Evolutionary conservation across 35 echinoderm and acorn worm species (phyloP).

Genomic region (Chiridota heheva): DNA sequence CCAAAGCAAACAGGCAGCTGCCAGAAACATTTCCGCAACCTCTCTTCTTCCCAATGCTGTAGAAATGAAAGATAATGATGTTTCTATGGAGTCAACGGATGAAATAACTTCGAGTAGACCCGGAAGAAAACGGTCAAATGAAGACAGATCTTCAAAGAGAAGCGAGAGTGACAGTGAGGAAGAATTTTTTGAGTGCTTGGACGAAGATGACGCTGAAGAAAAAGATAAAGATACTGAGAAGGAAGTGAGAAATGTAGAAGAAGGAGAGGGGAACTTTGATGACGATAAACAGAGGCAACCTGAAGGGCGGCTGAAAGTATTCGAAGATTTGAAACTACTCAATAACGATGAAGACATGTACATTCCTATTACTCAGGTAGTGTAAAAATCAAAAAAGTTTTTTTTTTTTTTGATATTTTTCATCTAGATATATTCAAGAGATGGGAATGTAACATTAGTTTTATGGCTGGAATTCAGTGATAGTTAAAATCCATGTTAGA

Average conservation of each 20-base stretch:
- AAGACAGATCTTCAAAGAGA: conserved; percentile 15
- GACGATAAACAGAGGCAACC: conserved; percentile 40
- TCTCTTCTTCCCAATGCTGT: conserved; percentile 2
- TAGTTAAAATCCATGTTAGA: too few species aligned
- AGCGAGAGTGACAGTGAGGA: conserved; percentile 87
- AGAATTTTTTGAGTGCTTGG: conserved; percentile 98
- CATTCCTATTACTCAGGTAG: conserved; percentile 90
- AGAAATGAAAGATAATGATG: too few species aligned
- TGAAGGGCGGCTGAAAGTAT: conserved; percentile 77
- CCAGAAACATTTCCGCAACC: conserved; percentile 26
- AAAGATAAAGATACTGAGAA: not conserved
- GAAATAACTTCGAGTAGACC: not conserved
- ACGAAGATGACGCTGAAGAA: conserved; percentile 20
- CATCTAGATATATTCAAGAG: too few species aligned
- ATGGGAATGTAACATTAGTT: too few species aligned
- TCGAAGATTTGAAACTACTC: conserved; percentile 70
- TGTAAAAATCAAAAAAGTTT: not conserved
- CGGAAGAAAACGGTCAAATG: not conserved
- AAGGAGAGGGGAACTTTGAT: conserved; percentile 19
- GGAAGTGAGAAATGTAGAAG: conserved; percentile 1
- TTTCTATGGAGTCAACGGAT: too few species aligned
- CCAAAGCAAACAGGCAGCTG: conserved; percentile 16
- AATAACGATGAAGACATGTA: conserved; percentile 70
- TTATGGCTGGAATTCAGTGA: too few species aligned
- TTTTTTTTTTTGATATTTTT: too few species aligned